Base-by-base conservation (phyloP, 2,797 vertebrate species). In the Protosalanx chinensis region DNA sequence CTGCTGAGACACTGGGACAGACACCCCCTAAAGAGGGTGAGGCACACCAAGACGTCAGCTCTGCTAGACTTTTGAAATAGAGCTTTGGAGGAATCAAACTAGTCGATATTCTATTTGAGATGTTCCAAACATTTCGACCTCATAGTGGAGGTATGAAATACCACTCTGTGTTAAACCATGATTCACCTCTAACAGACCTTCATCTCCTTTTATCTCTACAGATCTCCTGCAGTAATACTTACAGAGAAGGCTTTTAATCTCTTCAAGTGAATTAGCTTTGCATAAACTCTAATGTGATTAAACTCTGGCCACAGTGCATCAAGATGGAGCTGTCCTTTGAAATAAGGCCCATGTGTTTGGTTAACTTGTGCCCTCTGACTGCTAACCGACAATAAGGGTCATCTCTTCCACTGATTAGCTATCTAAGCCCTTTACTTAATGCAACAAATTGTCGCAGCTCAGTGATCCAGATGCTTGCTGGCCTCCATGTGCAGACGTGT, bases 271-370 rank as follows among this genome's bases (percentile, higher is more conserved):
- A 67, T 71, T 67, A 51, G 67, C 53, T 73, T 68, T 56, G 59
- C 65, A 53, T 68, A 57, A 64, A 68, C 29, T 41, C 29, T 41
- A 73, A 77, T 60, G 62, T 63, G 37, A 73, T 73, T 68, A 68
- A 73, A 68, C 66, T 46, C 60, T 68, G 72, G 72, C 63, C 65
- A 73, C 41, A 30, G 59, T 46, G 59, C 46, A 58, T 68, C 66
- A 61, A 33, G 66, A 68, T 58, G 62, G 82, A 16, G 79, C 75
- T 78, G n/a, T 84, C 32, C 73, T 82, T 79, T 61, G 76, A 78
- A 86, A 85, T 84, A 88, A 89, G 83, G 81, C 86, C 82, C 18
- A 87, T 85, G 85, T 86, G 90, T 90, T 78, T 84, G 85, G 72
- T 84, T 78, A 88, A 89, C 88, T 83, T 76, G 83, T 83, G 79